phyloP scores from a whole-genome alignment of 2,113 vertebrate species.

The Triplophysa tibetana region DNA sequence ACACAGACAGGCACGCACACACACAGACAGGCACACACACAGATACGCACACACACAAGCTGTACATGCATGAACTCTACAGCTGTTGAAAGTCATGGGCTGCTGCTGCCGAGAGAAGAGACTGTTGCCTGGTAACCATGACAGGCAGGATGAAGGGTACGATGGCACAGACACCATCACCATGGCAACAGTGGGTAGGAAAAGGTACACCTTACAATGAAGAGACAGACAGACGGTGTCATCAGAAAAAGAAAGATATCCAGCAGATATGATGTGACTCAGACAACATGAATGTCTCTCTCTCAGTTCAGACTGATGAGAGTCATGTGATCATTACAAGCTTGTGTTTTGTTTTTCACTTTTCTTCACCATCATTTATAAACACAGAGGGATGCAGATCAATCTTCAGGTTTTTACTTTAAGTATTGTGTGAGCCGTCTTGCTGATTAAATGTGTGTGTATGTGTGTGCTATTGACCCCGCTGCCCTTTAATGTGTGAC shows the following conservation, averaged over 20 bases:
- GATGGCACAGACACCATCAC: constrained; percentile 12
- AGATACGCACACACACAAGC: background rate
- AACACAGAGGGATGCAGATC: too few species aligned
- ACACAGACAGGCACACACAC: background rate
- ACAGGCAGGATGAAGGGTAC: constrained; percentile 34
- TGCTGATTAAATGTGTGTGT: too few species aligned
- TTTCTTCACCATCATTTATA: too few species aligned
- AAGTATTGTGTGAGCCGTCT: too few species aligned
- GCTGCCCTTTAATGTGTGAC: background rate
- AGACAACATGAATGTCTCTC: too few species aligned
- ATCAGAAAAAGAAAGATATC: too few species aligned
- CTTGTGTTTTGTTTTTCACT: too few species aligned
- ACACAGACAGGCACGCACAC: background rate
- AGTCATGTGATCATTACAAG: too few species aligned
- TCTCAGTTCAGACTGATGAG: too few species aligned
- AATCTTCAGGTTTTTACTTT: too few species aligned
- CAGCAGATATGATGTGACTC: too few species aligned
- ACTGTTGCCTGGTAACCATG: constrained; percentile 64
- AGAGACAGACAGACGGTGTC: background rate
- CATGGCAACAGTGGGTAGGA: constrained; percentile 8
- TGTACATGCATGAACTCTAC: background rate
- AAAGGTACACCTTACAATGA: background rate
- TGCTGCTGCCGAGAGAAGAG: constrained; percentile 23
- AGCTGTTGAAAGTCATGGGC: constrained; percentile 7
- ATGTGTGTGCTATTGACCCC: too few species aligned